Conservation (phyloP, 2,113 vertebrate species). For the Heptranchias perlo region DNA sequence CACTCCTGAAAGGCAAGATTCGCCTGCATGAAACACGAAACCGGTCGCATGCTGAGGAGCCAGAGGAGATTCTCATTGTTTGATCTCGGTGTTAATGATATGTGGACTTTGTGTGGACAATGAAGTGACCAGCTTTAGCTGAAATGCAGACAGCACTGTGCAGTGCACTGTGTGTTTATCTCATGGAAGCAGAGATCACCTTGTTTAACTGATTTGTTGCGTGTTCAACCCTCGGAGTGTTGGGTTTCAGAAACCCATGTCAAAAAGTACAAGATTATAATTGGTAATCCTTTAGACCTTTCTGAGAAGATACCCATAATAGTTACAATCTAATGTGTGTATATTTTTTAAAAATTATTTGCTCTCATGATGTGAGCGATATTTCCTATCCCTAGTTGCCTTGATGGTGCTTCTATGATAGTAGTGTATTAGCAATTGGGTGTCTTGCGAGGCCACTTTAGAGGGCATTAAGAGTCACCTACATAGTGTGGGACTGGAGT, state of each 20-base stretch:
- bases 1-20: not conserved
- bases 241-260: not conserved
- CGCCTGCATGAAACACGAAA: not conserved
- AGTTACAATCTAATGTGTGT: no score
- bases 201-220: not conserved
- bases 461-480: no score
- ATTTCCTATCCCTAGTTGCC: no score
- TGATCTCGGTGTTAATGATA: not conserved
- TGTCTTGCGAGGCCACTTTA: no score
- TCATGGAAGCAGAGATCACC: not conserved
- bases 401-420: no score
- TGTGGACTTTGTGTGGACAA: not conserved
- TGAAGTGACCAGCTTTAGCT: not conserved
- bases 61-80: not conserved
- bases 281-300: not conserved
- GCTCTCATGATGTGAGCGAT: no score
- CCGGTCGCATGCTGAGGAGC: no score
- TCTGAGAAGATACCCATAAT: not conserved
- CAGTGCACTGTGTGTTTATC: not conserved
- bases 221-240: not conserved
- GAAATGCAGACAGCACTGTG: not conserved
- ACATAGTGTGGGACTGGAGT: no score
- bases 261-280: not conserved
- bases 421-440: no score
- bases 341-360: no score